Base-by-base conservation (phyloP, 2,113 vertebrate species). In the Rhinopomastus cyanomelas region DNA sequence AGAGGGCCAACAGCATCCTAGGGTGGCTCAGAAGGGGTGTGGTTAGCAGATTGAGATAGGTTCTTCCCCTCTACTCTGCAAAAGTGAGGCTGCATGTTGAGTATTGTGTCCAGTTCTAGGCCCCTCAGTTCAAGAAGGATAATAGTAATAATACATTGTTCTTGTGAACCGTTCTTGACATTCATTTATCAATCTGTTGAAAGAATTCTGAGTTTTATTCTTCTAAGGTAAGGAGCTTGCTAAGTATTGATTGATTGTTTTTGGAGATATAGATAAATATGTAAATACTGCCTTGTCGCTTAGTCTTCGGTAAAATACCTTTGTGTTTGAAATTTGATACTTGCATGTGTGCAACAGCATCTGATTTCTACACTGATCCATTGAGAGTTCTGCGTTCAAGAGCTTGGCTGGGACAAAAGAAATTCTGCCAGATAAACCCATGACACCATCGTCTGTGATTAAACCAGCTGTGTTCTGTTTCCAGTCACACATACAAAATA, bases 381-480 rank as follows among this genome's bases (percentile, higher is more conserved):
- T 2, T 55, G 82, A 64, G 71, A 85, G 10, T 81, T 95, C 65
- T 89, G 12, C 11, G 94, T 88, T 83, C 30, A 62, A 72, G 57
- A 60, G 1, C 18, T 81, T 79, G 64, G 30, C 60, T 62, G 34
- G 23, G 29, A 78, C 34, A 74, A 94, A 74, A 78, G 5, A 32
- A 64, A 67, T 22, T 92, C 36, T 91, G 67, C 74, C 92, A 88
- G 57, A 13, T 16, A 53, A 25, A 61, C 32, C 57, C 57, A 60
- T 73, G 74, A 44, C 48, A 88, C 23, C 46, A 27, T 72, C 21
- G 30, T 85, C 49, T 73, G 30, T 56, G 27, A 82, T 82, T 80
- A 93, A 87, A 93, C 27, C 93, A 94, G 60, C 77, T 96, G 80
- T 52, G 36, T 25, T 65, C 52, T 73, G 9, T 85, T 87, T 93